A percentile compares a stretch with the other conserved stretches of the same genome.
Conservation (phyloP, 2,113 vertebrate species). For the Burhinus oedicnemus region DNA sequence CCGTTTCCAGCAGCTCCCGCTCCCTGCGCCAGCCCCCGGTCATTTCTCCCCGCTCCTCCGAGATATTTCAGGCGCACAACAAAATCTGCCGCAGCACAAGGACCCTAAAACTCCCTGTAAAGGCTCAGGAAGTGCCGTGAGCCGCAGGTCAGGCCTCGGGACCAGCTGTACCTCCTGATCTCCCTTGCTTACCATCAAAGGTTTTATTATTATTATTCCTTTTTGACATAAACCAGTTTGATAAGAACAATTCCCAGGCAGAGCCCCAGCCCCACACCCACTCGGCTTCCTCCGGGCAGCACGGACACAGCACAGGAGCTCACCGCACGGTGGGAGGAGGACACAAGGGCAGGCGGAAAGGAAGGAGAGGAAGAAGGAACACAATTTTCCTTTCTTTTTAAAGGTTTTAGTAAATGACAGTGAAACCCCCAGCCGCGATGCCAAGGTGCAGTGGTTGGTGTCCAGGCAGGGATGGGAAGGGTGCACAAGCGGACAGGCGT, state of each 20-base stretch:
- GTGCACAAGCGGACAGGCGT: too few relatives aligned
- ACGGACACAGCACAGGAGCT: neutral
- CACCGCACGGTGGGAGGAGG: neutral
- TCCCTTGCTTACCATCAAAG: neutral
- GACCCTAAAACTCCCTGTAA: neutral
- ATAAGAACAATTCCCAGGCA: slow-evolving; percentile 33
- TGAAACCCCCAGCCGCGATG: rapidly evolving
- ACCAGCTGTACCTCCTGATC: neutral
- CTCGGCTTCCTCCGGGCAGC: neutral
- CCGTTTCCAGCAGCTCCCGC: neutral
- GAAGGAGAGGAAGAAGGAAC: slow-evolving; percentile 31
- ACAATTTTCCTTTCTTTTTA: slow-evolving; percentile 36
- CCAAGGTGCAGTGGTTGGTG: neutral
- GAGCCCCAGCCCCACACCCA: neutral
- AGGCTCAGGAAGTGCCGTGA: neutral
- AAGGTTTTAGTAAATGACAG: neutral
- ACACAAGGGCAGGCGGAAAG: neutral
- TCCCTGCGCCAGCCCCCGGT: neutral
- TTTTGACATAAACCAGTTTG: neutral
- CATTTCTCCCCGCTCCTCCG: neutral
- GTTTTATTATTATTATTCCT: slow-evolving; percentile 6
- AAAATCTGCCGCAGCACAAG: neutral
- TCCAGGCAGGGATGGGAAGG: neutral
- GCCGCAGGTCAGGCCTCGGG: neutral
- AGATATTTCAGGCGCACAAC: neutral